Conservation (phyloP, 2,797 vertebrate species). For the Hapalemur alaotrensis region DNA sequence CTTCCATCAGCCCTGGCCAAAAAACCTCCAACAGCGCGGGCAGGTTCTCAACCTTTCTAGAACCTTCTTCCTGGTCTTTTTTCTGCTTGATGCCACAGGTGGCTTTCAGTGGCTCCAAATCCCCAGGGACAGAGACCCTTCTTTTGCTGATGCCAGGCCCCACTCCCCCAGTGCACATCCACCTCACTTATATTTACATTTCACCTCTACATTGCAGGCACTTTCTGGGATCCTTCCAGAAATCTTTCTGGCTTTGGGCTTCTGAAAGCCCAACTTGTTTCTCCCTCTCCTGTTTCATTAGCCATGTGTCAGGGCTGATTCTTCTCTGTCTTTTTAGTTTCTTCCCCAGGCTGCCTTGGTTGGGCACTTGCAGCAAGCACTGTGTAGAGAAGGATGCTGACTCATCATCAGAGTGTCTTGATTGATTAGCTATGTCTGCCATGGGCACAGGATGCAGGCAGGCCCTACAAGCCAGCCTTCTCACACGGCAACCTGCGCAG, state of each 20-base stretch:
- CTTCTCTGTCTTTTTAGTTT: not conserved
- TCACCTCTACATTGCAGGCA: not conserved
- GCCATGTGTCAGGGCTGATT: not conserved
- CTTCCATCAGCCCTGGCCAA: not conserved
- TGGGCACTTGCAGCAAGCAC: not conserved
- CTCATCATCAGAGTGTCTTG: not conserved
- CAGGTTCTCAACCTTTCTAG: not conserved
- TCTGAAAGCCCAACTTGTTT: not conserved
- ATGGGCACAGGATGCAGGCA: rapidly evolving
- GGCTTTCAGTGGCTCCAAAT: not conserved
- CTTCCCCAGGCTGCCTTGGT: not conserved
- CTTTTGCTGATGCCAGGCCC: not conserved
- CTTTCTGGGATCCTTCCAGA: not conserved
- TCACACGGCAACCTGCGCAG: not conserved
- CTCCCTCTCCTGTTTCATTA: not conserved
- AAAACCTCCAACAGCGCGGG: not conserved
- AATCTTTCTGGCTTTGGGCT: not conserved
- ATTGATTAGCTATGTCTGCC: not conserved
- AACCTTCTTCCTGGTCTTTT: not conserved
- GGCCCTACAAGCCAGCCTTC: not conserved
- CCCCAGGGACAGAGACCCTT: not conserved
- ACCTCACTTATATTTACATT: not conserved
- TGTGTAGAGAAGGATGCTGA: not conserved
- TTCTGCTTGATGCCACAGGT: not conserved
- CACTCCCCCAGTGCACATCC: not conserved